phyloP scores from a whole-genome alignment of 2,888 invertebrate species.

The Bombylius discolor region DNA sequence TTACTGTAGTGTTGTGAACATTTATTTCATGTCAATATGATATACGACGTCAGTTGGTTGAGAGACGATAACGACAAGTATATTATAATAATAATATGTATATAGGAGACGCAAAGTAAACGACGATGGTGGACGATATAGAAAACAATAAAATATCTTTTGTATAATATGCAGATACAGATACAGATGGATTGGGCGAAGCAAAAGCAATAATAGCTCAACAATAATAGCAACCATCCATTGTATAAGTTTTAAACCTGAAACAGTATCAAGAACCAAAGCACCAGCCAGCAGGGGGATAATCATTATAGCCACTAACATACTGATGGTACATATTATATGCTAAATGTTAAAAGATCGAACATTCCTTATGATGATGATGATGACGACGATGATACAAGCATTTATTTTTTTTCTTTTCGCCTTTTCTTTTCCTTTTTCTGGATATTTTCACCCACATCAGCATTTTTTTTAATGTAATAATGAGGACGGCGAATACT shows the following conservation, averaged over 20 bases:
- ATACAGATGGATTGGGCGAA: neutral
- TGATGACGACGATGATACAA: too few relatives aligned
- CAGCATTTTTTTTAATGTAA: neutral
- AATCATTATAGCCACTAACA: neutral
- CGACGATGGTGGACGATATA: too few relatives aligned
- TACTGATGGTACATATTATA: neutral
- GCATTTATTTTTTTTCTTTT: too few relatives aligned
- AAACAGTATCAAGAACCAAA: neutral
- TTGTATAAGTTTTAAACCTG: too few relatives aligned
- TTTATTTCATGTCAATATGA: slow-evolving; percentile 2
- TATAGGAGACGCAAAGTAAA: too few relatives aligned
- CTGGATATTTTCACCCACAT: neutral
- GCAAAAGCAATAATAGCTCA: neutral
- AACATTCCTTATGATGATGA: neutral
- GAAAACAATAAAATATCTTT: too few relatives aligned
- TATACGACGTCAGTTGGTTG: slow-evolving; percentile 4
- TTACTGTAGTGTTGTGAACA: neutral
- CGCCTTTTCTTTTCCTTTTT: neutral
- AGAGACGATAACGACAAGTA: neutral
- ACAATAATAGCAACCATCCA: neutral
- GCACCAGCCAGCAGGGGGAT: neutral
- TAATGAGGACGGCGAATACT: neutral
- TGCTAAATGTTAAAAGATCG: neutral
- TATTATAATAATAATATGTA: too few relatives aligned
- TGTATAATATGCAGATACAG: neutral